phyloP scores from a whole-genome alignment of 2,113 vertebrate species.

The Corythaixoides concolor region DNA sequence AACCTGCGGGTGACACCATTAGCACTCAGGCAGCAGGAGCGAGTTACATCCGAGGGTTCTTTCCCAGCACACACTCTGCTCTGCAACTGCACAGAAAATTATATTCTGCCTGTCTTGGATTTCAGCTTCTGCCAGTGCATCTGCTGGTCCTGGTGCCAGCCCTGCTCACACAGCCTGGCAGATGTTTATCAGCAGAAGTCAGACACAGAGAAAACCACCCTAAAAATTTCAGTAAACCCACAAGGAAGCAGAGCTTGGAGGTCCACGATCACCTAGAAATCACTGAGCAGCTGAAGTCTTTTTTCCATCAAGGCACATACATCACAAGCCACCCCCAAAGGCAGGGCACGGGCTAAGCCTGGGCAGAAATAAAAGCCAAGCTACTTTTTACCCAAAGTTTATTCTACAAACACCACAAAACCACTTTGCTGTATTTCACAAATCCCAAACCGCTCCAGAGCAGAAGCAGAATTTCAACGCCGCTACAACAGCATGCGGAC shows the following conservation, averaged over 20 bases:
- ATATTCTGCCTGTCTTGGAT: neutral
- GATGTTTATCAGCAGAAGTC: neutral
- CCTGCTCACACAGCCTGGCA: neutral
- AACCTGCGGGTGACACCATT: slow-evolving; percentile 67
- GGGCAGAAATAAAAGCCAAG: neutral
- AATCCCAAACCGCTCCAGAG: neutral
- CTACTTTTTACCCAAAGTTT: neutral
- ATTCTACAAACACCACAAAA: neutral
- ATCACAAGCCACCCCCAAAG: neutral
- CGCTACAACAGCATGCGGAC: rapidly evolving
- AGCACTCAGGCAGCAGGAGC: neutral
- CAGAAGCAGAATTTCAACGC: neutral
- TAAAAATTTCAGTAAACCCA: rapidly evolving
- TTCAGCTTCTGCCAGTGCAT: neutral
- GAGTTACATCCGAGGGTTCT: rapidly evolving
- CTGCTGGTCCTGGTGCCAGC: neutral
- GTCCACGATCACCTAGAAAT: rapidly evolving
- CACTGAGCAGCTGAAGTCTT: neutral
- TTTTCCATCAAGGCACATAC: rapidly evolving
- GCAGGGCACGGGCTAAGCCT: neutral
- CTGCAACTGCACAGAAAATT: rapidly evolving
- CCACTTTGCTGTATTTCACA: rapidly evolving
- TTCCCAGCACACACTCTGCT: neutral
- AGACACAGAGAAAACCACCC: neutral
- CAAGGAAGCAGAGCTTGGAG: neutral